Evolutionary conservation across 2,888 invertebrate genomes (phyloP).

Genomic region (Pantelozetes paolii): DNA sequence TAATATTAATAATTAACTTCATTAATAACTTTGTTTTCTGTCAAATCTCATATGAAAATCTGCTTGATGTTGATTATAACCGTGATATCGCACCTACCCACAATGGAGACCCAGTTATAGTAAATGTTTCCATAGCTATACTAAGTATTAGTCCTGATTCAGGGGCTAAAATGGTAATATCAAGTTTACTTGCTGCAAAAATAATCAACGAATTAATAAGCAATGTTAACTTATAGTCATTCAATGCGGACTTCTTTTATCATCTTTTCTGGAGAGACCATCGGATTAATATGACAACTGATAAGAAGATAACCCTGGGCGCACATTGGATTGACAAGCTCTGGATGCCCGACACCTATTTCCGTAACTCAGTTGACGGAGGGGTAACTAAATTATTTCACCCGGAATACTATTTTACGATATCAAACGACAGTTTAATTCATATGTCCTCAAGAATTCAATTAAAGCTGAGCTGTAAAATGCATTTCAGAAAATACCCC

Average conservation of each 20-base stretch:
- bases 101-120: neutral
- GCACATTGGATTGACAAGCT: slow-evolving; percentile 43
- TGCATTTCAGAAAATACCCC: slow-evolving; percentile 37
- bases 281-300: slow-evolving; percentile 27
- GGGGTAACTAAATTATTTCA: slow-evolving; percentile 12
- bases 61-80: too few relatives aligned
- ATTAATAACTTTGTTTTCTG: too few relatives aligned
- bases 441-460: slow-evolving; percentile 35
- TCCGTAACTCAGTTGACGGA: slow-evolving; percentile 45
- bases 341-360: slow-evolving; percentile 47
- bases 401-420: slow-evolving; percentile 26
- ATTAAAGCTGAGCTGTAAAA: slow-evolving; percentile 29
- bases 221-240: too few relatives aligned
- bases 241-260: slow-evolving; percentile 37
- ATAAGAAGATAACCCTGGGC: slow-evolving; percentile 24
- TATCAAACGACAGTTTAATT: slow-evolving; percentile 15
- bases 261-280: slow-evolving; percentile 39
- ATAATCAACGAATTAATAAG: too few relatives aligned
- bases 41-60: too few relatives aligned
- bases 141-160: neutral
- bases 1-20: too few relatives aligned
- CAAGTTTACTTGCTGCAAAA: too few relatives aligned
- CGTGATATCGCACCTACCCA: neutral
- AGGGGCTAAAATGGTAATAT: neutral
- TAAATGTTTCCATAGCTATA: neutral